phyloP scores from a whole-genome alignment of 2,888 invertebrate genomes.

The Agrotis clavis region DNA sequence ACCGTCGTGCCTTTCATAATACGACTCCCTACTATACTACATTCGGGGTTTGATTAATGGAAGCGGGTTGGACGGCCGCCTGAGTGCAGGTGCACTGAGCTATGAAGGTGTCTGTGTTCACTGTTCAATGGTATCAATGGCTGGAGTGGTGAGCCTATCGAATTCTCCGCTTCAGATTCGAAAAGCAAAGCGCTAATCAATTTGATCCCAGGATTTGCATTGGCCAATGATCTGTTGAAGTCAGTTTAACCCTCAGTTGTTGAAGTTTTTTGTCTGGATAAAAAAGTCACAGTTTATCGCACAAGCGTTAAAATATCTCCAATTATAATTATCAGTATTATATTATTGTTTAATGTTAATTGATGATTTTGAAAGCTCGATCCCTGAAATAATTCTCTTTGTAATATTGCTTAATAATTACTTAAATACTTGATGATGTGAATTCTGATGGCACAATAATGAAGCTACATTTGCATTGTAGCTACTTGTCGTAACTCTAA shows the following conservation, averaged over 20 bases:
- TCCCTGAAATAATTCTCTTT: constrained; percentile 8
- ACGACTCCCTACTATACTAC: constrained; percentile 8
- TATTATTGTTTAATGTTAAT: constrained; percentile 25
- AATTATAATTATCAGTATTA: constrained; percentile 7
- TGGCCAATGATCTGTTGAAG: background rate
- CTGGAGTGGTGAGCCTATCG: background rate
- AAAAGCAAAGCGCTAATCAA: background rate
- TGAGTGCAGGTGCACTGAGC: constrained; percentile 48
- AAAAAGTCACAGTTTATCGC: constrained; percentile 11
- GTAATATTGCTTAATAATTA: constrained; percentile 20
- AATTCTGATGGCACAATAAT: constrained; percentile 32
- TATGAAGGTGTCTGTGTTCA: constrained; percentile 28
- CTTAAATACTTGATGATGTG: constrained; percentile 29
- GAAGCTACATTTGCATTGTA: constrained; percentile 11
- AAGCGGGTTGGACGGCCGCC: constrained; percentile 29
- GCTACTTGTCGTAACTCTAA: constrained; percentile 34
- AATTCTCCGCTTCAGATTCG: background rate
- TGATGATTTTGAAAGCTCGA: constrained; percentile 13
- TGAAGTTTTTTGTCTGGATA: background rate
- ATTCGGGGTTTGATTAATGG: constrained; percentile 42
- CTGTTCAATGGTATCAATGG: constrained; percentile 12
- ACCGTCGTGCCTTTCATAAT: constrained; percentile 34
- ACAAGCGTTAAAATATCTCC: constrained; percentile 13
- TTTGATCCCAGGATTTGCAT: background rate
- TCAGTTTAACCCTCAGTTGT: background rate